These are phyloP conservation scores for Drosophila subquinaria DNA, from an alignment of 2,888 invertebrate species.

Conservation along the genomic window DNA sequence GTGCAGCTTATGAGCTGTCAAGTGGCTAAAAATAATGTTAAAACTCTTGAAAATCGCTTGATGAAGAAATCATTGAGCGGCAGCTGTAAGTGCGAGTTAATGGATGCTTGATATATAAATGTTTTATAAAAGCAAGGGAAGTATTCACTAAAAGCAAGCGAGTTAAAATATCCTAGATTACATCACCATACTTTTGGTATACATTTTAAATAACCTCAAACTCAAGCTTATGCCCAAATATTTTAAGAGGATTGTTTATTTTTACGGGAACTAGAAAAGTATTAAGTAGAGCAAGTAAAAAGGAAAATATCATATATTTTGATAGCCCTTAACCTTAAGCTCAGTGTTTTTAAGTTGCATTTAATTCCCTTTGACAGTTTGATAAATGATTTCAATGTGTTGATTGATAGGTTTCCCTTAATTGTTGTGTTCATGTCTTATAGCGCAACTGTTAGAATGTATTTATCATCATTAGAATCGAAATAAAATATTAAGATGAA, in stretches of 20 bases:
- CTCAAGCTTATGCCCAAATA: not conserved
- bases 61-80: conserved; percentile 26
- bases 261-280: not conserved
- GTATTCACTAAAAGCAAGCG: not conserved
- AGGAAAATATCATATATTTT: not conserved
- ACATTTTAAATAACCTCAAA: not conserved
- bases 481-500: conserved; percentile 37
- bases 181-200: not conserved
- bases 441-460: conserved; percentile 1
- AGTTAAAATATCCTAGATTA: not conserved
- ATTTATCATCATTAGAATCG: conserved; percentile 37
- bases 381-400: conserved; percentile 35
- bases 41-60: conserved; percentile 21
- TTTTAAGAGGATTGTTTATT: too few species aligned
- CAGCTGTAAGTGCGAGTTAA: conserved; percentile 19
- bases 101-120: conserved; percentile 3
- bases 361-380: conserved; percentile 23
- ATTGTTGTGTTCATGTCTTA: conserved; percentile 27
- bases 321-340: not conserved
- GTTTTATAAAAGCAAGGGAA: not conserved
- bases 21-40: conserved; percentile 29
- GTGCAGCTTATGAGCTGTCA: conserved; percentile 58
- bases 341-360: conserved; percentile 15
- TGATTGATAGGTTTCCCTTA: conserved; percentile 47
- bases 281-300: not conserved